Base-by-base conservation (phyloP, 2,797 vertebrate species). In the Bufotes viridis region DNA sequence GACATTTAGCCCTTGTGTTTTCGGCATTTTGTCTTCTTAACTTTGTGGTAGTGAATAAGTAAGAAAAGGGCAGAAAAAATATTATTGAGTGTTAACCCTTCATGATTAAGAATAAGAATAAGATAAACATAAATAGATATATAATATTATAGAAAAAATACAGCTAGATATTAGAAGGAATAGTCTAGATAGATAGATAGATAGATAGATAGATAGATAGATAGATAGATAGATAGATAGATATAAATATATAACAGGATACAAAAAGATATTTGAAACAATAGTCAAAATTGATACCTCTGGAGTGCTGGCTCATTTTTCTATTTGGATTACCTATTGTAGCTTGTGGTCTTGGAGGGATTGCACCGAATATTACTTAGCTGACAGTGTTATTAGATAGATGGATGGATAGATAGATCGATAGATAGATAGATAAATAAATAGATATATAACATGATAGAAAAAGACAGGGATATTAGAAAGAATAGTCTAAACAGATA, bases 1-100 rank as follows among this genome's bases (percentile, higher is more conserved):
- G 88, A 89, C 84, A 87, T 74, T 78, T 86, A 89, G 84, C 72
- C 88, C 85, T 72, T 75, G 88, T 86, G 80, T 87, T 87, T 86
- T 82, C 78, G 70, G 85, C 72, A 82, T 82, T 81, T 89, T 78
- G 55, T 89, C 80, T 81, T 85, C 70, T 82, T 74, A 51, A 75
- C 58, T 51, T 75, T n/a, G 49, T 79, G 63, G 72, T 61, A 83
- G 53, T 79, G 80, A 78, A 78, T 22, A 85, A 86, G 42, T 86
- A 69, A 82, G 29, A 74, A 81, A 86, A 86, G 70, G 88, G 51
- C 78, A 89, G 79, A 82, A 67, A 70, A 76, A 85, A 86, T 85
- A 85, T 88, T 89, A 89, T 78, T 86, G 53, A 42, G 26, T 81
- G 34, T 89, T 89, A 85, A 85, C 83, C 60, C 51, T 85, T 75